Evolutionary conservation across 2,797 vertebrate species (phyloP).

Genomic region (Pantherophis alleghaniensis): DNA sequence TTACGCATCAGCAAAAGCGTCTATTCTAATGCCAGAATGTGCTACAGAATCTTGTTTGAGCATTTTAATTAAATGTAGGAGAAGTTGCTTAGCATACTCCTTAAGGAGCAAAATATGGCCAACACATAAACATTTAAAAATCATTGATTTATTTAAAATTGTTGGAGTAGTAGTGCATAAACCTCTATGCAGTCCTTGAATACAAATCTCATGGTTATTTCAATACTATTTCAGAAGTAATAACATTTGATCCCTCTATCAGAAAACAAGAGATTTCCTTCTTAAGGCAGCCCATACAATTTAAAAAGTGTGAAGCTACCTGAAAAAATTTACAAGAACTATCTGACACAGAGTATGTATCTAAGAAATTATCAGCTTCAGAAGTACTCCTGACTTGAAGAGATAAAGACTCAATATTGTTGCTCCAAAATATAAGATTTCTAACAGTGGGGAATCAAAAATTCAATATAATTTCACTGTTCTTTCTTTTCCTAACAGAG

Average conservation of each 20-base stretch:
- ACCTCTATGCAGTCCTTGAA: background rate
- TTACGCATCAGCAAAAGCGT: background rate
- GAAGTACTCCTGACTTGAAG: background rate
- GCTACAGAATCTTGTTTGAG: background rate
- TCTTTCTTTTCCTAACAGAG: constrained; percentile 14
- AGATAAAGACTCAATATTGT: constrained; percentile 28
- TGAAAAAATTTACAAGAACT: background rate
- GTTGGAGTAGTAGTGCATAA: background rate
- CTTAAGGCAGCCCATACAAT: background rate
- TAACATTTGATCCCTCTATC: background rate
- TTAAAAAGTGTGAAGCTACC: background rate
- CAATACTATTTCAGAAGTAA: background rate
- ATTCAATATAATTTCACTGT: background rate
- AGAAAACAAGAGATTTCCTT: background rate
- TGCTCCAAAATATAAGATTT: background rate
- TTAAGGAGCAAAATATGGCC: background rate
- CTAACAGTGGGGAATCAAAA: background rate
- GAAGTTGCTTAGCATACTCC: background rate
- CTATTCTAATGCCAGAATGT: background rate
- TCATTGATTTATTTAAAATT: background rate
- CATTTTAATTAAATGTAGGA: background rate
- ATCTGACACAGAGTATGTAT: background rate
- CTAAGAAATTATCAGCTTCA: background rate
- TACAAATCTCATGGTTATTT: background rate
- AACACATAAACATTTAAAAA: background rate